These are phyloP conservation scores for Hypotaenidia philippensis DNA, from an alignment of 2,797 vertebrate genomes.

Conservation along the genomic window DNA sequence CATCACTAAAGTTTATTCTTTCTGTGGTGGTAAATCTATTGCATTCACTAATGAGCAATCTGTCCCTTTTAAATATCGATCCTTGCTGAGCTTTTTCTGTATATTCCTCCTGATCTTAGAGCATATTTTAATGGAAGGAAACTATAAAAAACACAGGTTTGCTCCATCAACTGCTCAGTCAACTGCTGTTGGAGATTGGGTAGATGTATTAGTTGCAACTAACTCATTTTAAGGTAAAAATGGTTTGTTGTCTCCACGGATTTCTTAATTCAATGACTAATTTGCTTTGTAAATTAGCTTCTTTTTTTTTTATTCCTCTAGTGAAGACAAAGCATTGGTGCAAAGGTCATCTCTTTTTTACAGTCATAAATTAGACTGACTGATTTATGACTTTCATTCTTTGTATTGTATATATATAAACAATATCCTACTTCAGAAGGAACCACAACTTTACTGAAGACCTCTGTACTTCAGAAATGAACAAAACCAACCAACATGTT, in stretches of 20 bases:
- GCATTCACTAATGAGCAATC: not conserved
- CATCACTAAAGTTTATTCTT: constrained; percentile 24
- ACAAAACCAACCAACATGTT: not conserved
- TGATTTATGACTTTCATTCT: not conserved
- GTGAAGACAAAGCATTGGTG: not conserved
- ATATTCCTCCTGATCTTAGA: not conserved
- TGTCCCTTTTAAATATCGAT: not conserved
- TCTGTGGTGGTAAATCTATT: not conserved
- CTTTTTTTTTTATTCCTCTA: not conserved
- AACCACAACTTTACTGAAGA: not conserved
- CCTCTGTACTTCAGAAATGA: not conserved
- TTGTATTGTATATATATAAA: not conserved
- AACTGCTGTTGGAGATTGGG: not conserved
- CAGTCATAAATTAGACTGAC: not conserved
- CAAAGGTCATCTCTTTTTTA: not conserved
- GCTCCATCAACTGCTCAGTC: not conserved
- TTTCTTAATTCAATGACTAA: not conserved
- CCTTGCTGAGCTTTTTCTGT: not conserved
- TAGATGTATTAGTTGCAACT: not conserved
- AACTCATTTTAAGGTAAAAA: not conserved
- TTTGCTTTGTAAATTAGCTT: not conserved
- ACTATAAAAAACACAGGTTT: not conserved
- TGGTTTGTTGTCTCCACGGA: not conserved
- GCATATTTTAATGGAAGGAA: not conserved
- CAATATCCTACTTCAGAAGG: not conserved